Percentiles rank a stretch among this genome's conserved stretches.
phyloP scores from a whole-genome alignment of 2,888 invertebrate genomes.

The Argyresthia albistria region DNA sequence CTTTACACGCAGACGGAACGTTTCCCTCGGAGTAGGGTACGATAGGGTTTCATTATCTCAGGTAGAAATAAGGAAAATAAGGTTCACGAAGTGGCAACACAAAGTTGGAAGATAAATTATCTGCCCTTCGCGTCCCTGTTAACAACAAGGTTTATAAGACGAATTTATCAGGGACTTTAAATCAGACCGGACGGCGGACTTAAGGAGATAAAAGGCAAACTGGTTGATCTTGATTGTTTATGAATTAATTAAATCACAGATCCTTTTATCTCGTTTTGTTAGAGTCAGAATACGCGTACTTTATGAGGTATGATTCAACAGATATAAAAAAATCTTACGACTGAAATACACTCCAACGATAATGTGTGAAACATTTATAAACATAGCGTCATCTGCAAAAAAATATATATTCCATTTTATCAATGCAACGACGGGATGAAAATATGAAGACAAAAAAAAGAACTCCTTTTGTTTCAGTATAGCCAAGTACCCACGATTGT shows the following conservation, averaged over 20 bases:
- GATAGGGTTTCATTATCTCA: neutral
- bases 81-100: neutral
- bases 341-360: no score
- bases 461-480: neutral
- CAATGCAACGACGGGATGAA: no score
- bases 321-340: neutral
- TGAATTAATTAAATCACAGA: neutral
- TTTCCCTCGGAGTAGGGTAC: neutral
- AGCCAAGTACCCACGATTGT: neutral
- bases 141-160: slow-evolving; percentile 16
- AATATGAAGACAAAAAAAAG: neutral
- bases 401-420: no score
- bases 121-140: slow-evolving; percentile 10
- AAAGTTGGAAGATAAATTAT: slow-evolving; percentile 14
- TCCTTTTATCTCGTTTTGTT: neutral
- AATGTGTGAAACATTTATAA: no score
- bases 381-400: no score
- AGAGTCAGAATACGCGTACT: no score
- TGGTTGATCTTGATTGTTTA: no score
- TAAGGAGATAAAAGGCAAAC: neutral
- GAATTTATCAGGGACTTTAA: slow-evolving; percentile 18
- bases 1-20: no score
- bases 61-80: neutral
- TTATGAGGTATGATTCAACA: neutral
- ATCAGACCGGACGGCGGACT: slow-evolving; percentile 17